Evolutionary conservation across 2,113 vertebrate species (phyloP).

Genomic region (Saimiri boliviensis): DNA sequence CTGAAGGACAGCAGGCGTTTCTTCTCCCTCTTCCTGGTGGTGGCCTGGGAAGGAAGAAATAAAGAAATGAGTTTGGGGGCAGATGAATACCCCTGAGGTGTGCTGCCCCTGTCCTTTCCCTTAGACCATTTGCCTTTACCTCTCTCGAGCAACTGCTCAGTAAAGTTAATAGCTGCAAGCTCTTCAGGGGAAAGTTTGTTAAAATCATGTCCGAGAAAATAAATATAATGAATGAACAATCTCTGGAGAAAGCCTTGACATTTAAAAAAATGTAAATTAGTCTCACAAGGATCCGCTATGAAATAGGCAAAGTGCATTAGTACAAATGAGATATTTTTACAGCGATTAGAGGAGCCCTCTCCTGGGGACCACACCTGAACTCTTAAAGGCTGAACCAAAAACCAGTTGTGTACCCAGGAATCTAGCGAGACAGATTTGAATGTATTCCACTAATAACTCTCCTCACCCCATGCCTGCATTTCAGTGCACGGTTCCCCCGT

Average conservation of each 20-base stretch:
- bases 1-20: neutral
- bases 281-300: conserved; percentile 77
- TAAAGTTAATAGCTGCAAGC: conserved; percentile 82
- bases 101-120: conserved; percentile 72
- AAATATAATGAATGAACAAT: conserved; percentile 86
- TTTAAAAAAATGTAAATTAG: conserved; percentile 80
- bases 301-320: conserved; percentile 75
- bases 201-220: conserved; percentile 87
- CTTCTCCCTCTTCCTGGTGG: neutral
- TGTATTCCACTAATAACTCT: conserved; percentile 77
- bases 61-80: conserved; percentile 76
- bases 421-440: conserved; percentile 76
- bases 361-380: conserved; percentile 74
- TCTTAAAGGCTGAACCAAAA: conserved; percentile 77
- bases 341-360: conserved; percentile 76
- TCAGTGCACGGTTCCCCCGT: conserved; percentile 73
- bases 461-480: conserved; percentile 78
- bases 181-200: conserved; percentile 82
- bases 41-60: conserved; percentile 55
- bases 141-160: conserved; percentile 76
- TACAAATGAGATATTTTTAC: conserved; percentile 76
- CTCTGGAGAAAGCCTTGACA: conserved; percentile 85
- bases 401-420: conserved; percentile 74
- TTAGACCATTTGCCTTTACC: conserved; percentile 82
- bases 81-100: conserved; percentile 63